phyloP scores from a whole-genome alignment of 2,113 vertebrate species.

The Catharus bicknelli region DNA sequence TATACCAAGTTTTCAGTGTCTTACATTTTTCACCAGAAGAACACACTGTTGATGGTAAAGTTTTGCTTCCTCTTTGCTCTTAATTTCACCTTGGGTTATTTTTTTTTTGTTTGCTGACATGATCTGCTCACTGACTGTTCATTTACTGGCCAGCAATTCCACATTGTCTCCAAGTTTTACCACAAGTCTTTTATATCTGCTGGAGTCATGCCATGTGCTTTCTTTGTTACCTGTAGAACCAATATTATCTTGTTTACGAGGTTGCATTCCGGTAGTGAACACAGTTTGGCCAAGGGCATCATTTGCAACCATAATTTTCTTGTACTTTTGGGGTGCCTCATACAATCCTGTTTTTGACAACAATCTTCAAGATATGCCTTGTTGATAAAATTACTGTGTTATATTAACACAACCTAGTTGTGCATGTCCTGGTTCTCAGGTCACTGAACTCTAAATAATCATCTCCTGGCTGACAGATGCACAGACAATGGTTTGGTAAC shows the following conservation, averaged over 20 bases:
- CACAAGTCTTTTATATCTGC: neutral
- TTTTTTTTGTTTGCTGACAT: neutral
- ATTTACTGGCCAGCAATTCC: neutral
- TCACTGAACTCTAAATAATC: neutral
- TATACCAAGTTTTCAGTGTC: neutral
- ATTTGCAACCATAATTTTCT: neutral
- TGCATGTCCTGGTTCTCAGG: neutral
- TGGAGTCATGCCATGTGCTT: neutral
- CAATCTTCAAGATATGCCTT: neutral
- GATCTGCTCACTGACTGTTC: neutral
- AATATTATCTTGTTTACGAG: neutral
- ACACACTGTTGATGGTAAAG: neutral
- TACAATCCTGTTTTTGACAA: neutral
- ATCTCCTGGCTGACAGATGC: neutral
- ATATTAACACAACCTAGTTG: neutral
- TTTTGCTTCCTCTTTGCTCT: neutral
- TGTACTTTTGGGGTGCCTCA: neutral
- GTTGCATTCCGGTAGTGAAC: neutral
- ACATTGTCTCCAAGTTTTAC: neutral
- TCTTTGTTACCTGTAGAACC: neutral
- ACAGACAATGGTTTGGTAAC: neutral
- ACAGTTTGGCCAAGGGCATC: neutral
- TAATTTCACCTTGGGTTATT: neutral
- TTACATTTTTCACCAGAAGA: neutral
- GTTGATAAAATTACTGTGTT: neutral